Conservation (phyloP, 2,888 invertebrate species). For the Drosophila pegasa region DNA sequence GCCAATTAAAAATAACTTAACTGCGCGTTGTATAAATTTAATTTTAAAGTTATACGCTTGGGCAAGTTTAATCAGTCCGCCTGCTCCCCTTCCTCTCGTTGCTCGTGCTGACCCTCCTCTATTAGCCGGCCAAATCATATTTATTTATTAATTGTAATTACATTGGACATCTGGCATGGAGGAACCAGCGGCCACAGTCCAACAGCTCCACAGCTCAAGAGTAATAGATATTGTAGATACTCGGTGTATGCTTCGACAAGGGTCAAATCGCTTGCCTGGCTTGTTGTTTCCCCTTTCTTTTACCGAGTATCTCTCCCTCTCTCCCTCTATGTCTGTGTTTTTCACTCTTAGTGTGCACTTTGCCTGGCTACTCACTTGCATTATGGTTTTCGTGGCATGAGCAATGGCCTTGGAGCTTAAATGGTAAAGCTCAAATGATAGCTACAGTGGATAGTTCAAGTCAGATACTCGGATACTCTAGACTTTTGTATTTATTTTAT, state of each 20-base stretch:
- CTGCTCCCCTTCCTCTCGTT: too few species aligned
- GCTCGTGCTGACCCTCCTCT: constrained; percentile 15
- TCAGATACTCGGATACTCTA: constrained; percentile 43
- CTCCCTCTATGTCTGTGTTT: background rate
- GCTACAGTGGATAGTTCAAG: constrained; percentile 40
- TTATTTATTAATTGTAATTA: constrained; percentile 78
- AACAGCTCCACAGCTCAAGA: constrained; percentile 18
- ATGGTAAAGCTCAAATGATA: constrained; percentile 48
- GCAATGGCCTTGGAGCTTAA: constrained; percentile 25
- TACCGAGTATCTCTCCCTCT: background rate
- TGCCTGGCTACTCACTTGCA: constrained; percentile 22
- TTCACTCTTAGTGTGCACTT: constrained; percentile 2
- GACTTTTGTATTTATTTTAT: background rate
- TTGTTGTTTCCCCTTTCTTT: constrained; percentile 4
- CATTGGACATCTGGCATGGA: constrained; percentile 55
- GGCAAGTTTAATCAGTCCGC: constrained; percentile 61
- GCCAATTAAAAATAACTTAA: constrained; percentile 75
- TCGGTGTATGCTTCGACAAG: constrained; percentile 33
- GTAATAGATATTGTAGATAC: constrained; percentile 51
- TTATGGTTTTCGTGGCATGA: constrained; percentile 17
- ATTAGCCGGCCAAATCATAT: constrained; percentile 69
- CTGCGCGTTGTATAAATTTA: constrained; percentile 60
- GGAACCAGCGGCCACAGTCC: constrained; percentile 9
- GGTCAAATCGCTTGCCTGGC: constrained; percentile 26
- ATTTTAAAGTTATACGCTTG: constrained; percentile 52